These are phyloP conservation scores for Echeneis naucrates DNA, from an alignment of 2,797 vertebrate species.

Conservation along the genomic window DNA sequence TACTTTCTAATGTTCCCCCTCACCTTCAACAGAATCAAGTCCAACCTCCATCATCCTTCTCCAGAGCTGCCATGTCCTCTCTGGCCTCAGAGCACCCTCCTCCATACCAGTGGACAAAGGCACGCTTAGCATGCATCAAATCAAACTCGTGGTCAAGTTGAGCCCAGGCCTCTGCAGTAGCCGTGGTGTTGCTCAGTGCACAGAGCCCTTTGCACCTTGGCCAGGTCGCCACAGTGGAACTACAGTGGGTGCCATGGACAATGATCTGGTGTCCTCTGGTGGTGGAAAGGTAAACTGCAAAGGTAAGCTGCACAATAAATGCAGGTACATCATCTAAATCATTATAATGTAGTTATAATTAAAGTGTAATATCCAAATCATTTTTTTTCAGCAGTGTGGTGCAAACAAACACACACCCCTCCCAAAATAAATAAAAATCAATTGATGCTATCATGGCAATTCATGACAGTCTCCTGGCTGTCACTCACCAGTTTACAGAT, in stretches of 20 bases:
- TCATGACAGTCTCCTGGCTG: too few relatives aligned
- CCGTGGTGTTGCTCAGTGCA: conserved; percentile 12
- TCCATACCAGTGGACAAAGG: conserved; percentile 24
- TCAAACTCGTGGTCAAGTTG: conserved; percentile 21
- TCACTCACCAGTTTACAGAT: conserved; percentile 73
- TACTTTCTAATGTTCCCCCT: neutral
- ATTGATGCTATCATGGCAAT: too few relatives aligned
- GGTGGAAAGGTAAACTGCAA: neutral
- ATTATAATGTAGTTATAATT: too few relatives aligned
- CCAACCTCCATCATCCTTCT: conserved; percentile 3
- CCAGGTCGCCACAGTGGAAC: conserved; percentile 25
- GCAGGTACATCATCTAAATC: too few relatives aligned
- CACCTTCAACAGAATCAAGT: neutral
- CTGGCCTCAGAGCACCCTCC: too few relatives aligned
- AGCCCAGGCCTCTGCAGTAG: conserved; percentile 6
- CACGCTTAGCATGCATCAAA: conserved; percentile 10
- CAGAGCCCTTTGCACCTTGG: conserved; percentile 7
- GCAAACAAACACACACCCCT: too few relatives aligned
- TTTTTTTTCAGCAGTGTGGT: too few relatives aligned
- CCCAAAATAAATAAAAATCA: too few relatives aligned
- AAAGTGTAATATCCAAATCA: too few relatives aligned
- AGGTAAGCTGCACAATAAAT: neutral
- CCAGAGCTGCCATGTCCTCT: neutral
- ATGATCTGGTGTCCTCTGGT: conserved; percentile 4
- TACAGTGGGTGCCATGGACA: neutral